Conservation (phyloP, 2,888 invertebrate genomes). For the Trachelus stipa region DNA sequence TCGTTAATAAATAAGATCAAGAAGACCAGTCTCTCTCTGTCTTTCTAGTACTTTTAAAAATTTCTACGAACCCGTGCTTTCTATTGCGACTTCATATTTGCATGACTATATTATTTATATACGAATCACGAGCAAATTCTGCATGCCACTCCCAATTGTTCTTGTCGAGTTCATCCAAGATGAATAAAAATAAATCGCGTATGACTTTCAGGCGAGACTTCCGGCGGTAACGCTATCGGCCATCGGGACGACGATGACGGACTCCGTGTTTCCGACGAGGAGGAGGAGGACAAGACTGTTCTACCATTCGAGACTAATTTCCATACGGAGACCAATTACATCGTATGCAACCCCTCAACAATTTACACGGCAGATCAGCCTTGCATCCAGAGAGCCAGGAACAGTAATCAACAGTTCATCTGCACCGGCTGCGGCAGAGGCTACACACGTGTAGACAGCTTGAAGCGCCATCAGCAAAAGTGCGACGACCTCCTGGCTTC, state of each 20-base stretch:
- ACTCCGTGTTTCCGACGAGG: not conserved
- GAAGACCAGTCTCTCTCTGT: not conserved
- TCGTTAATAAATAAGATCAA: not conserved
- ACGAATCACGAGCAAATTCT: not conserved
- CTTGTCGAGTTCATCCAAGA: not conserved
- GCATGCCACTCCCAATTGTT: not conserved
- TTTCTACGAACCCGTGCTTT: not conserved
- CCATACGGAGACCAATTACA: conserved; percentile 7
- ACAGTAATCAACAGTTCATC: conserved; percentile 35
- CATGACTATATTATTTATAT: not conserved
- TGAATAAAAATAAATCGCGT: not conserved
- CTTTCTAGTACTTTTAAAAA: not conserved
- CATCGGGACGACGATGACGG: not conserved
- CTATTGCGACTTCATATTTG: not conserved
- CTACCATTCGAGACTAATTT: not conserved
- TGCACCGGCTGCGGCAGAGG: conserved; percentile 61
- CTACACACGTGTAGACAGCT: conserved; percentile 61
- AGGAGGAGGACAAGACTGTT: not conserved
- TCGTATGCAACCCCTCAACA: not conserved
- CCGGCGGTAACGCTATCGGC: not conserved
- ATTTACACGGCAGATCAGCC: not conserved
- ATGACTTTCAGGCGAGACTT: not conserved
- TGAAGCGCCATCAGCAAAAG: conserved; percentile 55
- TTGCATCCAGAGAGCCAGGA: not conserved
- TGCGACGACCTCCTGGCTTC: conserved; percentile 20